These are phyloP conservation scores for Drepanosiphum platanoidis DNA, from an alignment of 2,888 invertebrate species.

Conservation along the genomic window DNA sequence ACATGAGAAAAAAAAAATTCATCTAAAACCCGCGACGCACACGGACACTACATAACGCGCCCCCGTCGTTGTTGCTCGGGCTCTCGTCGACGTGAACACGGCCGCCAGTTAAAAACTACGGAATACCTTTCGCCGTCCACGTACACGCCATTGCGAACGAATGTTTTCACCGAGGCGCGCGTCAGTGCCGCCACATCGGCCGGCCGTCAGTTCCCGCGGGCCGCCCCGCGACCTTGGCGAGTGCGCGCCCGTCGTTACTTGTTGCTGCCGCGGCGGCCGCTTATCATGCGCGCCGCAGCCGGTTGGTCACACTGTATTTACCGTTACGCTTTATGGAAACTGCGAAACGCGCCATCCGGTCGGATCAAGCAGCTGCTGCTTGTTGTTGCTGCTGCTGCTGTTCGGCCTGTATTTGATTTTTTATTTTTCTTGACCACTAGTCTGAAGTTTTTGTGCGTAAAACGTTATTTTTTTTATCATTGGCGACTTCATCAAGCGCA, in stretches of 20 bases:
- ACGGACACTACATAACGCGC: constrained; percentile 47
- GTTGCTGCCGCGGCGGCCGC: constrained; percentile 10
- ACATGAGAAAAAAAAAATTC: constrained; percentile 26
- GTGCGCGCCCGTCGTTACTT: constrained; percentile 7
- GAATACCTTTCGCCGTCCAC: constrained; percentile 61
- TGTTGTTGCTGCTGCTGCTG: no score
- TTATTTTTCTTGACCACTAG: neutral
- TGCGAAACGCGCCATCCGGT: neutral
- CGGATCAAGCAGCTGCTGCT: neutral
- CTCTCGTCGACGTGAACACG: constrained; percentile 33
- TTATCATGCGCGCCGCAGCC: neutral
- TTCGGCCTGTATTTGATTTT: neutral
- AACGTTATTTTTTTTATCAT: neutral
- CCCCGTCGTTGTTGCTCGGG: neutral
- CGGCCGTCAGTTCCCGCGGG: constrained; percentile 4
- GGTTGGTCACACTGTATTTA: constrained; percentile 56
- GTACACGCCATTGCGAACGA: constrained; percentile 59
- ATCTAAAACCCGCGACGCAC: neutral
- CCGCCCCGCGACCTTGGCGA: constrained; percentile 24
- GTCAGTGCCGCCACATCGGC: constrained; percentile 37
- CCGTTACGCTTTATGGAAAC: constrained; percentile 26
- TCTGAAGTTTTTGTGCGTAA: no score
- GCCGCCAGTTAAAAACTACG: constrained; percentile 52
- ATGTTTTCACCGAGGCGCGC: constrained; percentile 54
- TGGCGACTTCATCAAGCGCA: neutral